Conservation (phyloP, 2,888 invertebrate species). For the Trichogramma dendrolimi region DNA sequence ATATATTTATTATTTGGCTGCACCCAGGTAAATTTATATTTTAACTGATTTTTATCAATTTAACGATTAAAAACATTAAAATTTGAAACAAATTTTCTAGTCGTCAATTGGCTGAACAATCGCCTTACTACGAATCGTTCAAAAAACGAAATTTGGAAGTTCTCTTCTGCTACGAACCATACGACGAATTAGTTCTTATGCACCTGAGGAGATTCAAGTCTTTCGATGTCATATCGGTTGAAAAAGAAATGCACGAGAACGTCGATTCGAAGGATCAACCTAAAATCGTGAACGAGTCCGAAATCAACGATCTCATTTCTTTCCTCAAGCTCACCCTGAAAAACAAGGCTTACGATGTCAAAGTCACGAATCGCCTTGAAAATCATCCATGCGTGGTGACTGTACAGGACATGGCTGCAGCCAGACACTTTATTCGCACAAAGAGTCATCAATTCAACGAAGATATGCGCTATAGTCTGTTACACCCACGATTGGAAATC, state of each 20-base stretch:
- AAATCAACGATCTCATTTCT: constrained; percentile 73
- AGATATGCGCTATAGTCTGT: constrained; percentile 77
- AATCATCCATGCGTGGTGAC: constrained; percentile 92
- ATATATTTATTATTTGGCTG: constrained; percentile 87
- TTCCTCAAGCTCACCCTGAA: constrained; percentile 75
- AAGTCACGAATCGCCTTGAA: constrained; percentile 78
- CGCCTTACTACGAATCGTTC: constrained; percentile 91
- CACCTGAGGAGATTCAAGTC: constrained; percentile 80
- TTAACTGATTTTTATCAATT: background rate
- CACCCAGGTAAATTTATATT: constrained; percentile 69
- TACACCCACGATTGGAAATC: constrained; percentile 90
- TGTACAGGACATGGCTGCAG: constrained; percentile 95
- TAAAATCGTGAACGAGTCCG: constrained; percentile 63
- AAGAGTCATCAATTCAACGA: constrained; percentile 78
- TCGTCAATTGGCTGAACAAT: constrained; percentile 85
- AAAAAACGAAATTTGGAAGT: constrained; percentile 86
- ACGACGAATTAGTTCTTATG: constrained; percentile 91
- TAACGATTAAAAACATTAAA: background rate
- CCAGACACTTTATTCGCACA: constrained; percentile 88
- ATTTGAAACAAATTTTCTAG: constrained; percentile 55
- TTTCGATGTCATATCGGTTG: constrained; percentile 77
- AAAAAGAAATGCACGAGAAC: constrained; percentile 85
- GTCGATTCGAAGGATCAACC: constrained; percentile 56
- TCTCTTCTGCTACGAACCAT: constrained; percentile 93
- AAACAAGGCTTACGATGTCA: constrained; percentile 78